phyloP scores from a whole-genome alignment of 2,888 invertebrate genomes.

The Silvanus unidentatus region DNA sequence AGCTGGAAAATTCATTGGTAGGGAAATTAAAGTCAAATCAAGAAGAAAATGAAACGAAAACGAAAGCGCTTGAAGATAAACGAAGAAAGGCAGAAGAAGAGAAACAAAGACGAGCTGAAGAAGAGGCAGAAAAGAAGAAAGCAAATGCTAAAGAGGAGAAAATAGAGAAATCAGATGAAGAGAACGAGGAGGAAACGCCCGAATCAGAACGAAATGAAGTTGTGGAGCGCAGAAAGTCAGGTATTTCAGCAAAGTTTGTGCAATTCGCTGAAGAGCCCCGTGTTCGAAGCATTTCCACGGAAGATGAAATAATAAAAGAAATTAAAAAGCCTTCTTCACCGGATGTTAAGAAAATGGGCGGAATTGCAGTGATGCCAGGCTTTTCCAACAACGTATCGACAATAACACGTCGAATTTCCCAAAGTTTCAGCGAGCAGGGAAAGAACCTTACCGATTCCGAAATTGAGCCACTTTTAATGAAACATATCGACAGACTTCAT shows the following conservation, averaged over 20 bases:
- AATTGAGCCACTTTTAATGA: constrained; percentile 14
- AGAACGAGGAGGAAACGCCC: not conserved
- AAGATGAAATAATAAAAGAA: constrained; percentile 25
- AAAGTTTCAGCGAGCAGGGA: not conserved
- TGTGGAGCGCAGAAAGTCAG: no score
- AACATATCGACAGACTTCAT: constrained; percentile 19
- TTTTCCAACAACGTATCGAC: constrained; percentile 22
- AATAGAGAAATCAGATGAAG: constrained; percentile 12
- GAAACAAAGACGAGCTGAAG: constrained; percentile 14
- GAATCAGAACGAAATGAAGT: not conserved
- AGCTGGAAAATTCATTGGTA: not conserved
- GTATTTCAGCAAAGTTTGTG: constrained; percentile 19
- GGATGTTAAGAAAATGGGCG: constrained; percentile 5
- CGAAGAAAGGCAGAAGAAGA: constrained; percentile 8
- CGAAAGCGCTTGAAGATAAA: constrained; percentile 6
- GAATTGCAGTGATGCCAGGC: constrained; percentile 29
- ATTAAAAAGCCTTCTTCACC: constrained; percentile 17
- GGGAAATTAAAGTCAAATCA: constrained; percentile 4
- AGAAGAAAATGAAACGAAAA: constrained; percentile 2
- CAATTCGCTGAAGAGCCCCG: constrained; percentile 15
- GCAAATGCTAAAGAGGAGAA: constrained; percentile 16
- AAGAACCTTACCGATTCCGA: not conserved
- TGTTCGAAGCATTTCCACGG: not conserved
- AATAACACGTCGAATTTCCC: not conserved
- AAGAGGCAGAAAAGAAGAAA: constrained; percentile 19